phyloP scores from a whole-genome alignment of 2,888 invertebrate species.

The Marronus borbonicus region DNA sequence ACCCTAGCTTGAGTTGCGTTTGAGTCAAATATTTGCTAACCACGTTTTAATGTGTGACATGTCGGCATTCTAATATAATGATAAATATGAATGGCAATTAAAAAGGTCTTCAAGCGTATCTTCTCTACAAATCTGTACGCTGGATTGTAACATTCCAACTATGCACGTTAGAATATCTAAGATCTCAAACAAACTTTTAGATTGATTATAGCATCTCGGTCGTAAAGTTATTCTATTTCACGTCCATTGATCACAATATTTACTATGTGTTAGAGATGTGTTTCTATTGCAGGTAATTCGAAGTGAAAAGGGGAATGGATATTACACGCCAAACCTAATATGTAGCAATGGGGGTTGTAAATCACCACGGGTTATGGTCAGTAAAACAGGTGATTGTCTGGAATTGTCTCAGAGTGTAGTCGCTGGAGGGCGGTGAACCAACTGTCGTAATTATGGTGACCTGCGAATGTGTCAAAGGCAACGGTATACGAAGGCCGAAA shows the following conservation, averaged over 20 bases:
- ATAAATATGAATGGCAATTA: too few species aligned
- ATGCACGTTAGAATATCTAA: too few species aligned
- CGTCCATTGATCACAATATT: constrained; percentile 38
- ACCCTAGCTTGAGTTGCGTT: too few species aligned
- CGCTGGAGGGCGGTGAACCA: constrained; percentile 55
- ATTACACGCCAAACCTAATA: constrained; percentile 46
- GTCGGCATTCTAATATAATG: too few species aligned
- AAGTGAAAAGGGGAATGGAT: constrained; percentile 45
- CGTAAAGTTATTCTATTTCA: constrained; percentile 39
- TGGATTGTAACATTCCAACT: too few species aligned
- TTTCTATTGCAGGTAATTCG: constrained; percentile 45
- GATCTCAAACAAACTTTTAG: neutral
- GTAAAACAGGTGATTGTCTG: constrained; percentile 65
- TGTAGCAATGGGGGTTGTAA: constrained; percentile 54
- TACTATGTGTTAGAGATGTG: constrained; percentile 32
- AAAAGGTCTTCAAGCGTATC: too few species aligned
- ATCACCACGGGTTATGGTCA: constrained; percentile 63
- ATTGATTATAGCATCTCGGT: constrained; percentile 12
- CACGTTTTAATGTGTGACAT: too few species aligned
- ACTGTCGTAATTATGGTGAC: constrained; percentile 61
- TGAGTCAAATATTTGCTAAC: too few species aligned
- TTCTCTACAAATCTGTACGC: too few species aligned
- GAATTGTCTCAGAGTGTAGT: constrained; percentile 63
- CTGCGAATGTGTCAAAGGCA: constrained; percentile 62
- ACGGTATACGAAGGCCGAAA: constrained; percentile 42